phyloP scores from a whole-genome alignment of 2,888 invertebrate genomes.

The Antheraea yamamai region DNA sequence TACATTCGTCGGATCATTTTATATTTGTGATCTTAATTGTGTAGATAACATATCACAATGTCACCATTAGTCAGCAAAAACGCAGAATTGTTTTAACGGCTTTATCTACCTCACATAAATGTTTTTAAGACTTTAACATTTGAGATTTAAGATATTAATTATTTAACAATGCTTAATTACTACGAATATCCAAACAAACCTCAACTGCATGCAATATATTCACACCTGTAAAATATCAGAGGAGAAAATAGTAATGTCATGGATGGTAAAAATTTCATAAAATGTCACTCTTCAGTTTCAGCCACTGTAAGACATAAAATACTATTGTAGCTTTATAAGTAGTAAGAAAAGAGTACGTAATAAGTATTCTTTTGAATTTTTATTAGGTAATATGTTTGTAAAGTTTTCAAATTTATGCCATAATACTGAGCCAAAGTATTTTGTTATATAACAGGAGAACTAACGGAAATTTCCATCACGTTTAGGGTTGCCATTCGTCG shows the following conservation, averaged over 20 bases:
- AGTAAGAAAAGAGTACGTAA: too few species aligned
- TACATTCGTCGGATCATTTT: conserved; percentile 16
- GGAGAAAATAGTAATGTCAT: not conserved
- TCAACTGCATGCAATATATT: not conserved
- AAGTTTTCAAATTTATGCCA: not conserved
- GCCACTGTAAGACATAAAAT: not conserved
- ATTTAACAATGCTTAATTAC: not conserved
- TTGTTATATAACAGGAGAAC: not conserved
- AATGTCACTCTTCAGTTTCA: not conserved
- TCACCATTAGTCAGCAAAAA: not conserved
- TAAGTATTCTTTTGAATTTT: not conserved
- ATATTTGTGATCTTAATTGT: conserved; percentile 11
- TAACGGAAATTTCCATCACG: not conserved
- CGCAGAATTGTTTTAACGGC: not conserved
- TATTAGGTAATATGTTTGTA: not conserved
- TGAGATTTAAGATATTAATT: not conserved
- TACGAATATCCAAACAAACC: not conserved
- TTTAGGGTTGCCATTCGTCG: not conserved
- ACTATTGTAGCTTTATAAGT: not conserved
- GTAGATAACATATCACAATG: conserved; percentile 5
- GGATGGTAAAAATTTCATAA: not conserved
- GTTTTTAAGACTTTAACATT: not conserved
- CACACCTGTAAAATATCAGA: not conserved
- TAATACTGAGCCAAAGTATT: not conserved
- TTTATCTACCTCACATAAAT: not conserved